These are phyloP conservation scores for Mohoua ochrocephala DNA, from an alignment of 2,113 vertebrate species.

Conservation along the genomic window DNA sequence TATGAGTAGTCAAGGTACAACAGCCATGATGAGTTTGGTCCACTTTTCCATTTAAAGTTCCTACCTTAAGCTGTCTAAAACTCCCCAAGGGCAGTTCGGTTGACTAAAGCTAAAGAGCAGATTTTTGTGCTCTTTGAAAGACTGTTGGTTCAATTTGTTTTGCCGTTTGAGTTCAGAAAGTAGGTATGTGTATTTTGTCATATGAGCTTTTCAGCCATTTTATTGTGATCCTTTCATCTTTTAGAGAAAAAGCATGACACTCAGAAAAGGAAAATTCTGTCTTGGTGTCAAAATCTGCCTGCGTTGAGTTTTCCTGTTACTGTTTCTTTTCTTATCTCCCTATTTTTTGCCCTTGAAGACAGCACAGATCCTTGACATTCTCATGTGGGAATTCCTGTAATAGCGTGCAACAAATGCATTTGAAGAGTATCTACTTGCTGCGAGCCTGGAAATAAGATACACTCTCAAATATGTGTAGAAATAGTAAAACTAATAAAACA, in stretches of 20 bases:
- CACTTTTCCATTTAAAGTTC: neutral
- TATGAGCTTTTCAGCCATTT: neutral
- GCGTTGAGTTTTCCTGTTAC: neutral
- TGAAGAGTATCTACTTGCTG: neutral
- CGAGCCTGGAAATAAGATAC: neutral
- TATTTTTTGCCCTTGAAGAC: neutral
- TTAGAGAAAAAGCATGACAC: neutral
- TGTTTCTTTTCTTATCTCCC: neutral
- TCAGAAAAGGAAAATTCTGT: neutral
- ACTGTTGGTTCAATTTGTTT: neutral
- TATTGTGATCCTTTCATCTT: neutral
- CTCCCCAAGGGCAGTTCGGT: neutral
- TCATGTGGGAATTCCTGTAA: fast-evolving
- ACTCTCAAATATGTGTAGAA: neutral
- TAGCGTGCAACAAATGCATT: neutral
- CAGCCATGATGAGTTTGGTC: neutral
- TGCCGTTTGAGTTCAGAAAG: neutral
- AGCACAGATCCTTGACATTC: neutral
- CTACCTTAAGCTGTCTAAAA: neutral
- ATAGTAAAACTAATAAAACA: neutral
- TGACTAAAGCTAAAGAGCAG: neutral
- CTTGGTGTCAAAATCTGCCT: neutral
- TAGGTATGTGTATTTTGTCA: neutral
- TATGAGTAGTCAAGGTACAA: neutral
- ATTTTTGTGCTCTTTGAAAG: neutral